Conservation (phyloP, 2,113 vertebrate species). For the Sorex fumeus region DNA sequence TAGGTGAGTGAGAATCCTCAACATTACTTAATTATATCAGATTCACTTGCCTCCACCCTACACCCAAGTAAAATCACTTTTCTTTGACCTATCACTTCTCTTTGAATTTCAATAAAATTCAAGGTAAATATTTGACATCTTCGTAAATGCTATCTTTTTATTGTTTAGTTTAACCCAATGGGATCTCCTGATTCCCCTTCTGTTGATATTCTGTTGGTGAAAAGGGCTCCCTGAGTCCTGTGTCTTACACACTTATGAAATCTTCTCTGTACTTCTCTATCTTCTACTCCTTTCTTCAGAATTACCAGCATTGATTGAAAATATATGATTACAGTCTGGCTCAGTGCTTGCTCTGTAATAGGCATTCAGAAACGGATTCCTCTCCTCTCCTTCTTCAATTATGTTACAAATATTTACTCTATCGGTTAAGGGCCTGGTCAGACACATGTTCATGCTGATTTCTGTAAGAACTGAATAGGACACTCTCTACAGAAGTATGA, state of each 20-base stretch:
- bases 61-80: background rate
- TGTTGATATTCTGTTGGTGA: background rate
- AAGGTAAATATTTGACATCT: background rate
- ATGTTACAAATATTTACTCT: background rate
- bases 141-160: background rate
- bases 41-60: background rate
- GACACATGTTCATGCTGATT: background rate
- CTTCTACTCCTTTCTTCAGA: background rate
- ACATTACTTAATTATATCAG: background rate
- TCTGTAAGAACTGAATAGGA: background rate
- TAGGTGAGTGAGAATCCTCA: background rate
- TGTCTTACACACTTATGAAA: background rate
- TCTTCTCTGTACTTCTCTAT: background rate
- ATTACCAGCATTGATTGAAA: background rate
- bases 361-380: background rate
- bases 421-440: background rate
- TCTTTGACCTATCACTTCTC: background rate
- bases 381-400: background rate
- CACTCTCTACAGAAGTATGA: background rate
- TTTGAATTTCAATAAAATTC: slow-evolving; percentile 27
- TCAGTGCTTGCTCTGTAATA: background rate
- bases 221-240: background rate
- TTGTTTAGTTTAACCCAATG: background rate
- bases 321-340: background rate
- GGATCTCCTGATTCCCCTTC: background rate